Base-by-base conservation (phyloP, 2,113 vertebrate genomes). In the Pungitius pungitius region DNA sequence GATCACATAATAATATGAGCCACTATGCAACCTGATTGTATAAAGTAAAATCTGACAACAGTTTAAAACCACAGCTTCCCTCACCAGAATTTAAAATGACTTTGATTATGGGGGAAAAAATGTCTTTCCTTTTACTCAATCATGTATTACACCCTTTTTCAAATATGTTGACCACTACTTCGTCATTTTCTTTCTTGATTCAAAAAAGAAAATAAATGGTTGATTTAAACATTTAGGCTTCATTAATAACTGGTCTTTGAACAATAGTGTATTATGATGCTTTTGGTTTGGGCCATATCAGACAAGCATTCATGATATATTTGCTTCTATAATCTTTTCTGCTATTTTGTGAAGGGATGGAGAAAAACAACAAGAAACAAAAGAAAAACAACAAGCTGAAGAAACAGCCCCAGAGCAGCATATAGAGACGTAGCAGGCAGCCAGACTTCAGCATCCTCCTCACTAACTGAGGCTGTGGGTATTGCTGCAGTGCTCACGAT, bases 401-500 rank as follows among this genome's bases (percentile, higher is more conserved):
- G 37, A 76, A 83, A 78, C 77, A 13, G 56, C 45, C 81, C 61
- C 33, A 73, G 65, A 85, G 84, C 79, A 66, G 56, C 18, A 33
- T 55, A 71, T 62, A 68, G 75, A 85, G 52, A 83, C 78, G 77
- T 49, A 59, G 52, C 72, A 86, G 56, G 65, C 68, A 77, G 68
- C 37, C 45, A 62, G 75, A 61, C 54, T 75, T 69, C 58, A 60
- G 63, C 57, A 42, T 84, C 82, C 43, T 73, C 62, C 73, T 80
- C 72, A 26, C 49, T 72, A 30, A 67, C 56, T 69, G 70, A 75
- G 75, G 59, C 73, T 78, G 77, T 75, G 78, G 77, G 84, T 8
- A 54, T 2, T 84, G 78, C 69, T 77, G 67, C 81, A 86, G 78
- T 64, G 76, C 7, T 35, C 70, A 82, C 30, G 77, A 77, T 80